Evolutionary conservation across 2,888 invertebrate genomes (phyloP).

Genomic region (Ligdia adustata): DNA sequence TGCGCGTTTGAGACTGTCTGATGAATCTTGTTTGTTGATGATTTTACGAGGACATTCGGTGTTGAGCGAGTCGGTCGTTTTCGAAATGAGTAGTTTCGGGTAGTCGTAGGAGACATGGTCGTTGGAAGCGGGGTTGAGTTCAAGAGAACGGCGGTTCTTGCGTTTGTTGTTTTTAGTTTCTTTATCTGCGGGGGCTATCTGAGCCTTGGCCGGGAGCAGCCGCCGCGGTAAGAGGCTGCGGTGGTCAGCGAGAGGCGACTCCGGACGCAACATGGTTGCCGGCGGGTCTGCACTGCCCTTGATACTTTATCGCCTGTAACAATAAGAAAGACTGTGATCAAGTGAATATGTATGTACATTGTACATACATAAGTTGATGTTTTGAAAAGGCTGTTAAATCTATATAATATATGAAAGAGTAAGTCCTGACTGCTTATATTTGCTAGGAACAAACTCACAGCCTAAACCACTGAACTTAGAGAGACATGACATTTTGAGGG

Average conservation of each 20-base stretch:
- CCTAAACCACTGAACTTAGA: too few species aligned
- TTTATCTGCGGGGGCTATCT: conserved; percentile 74
- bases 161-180: too few species aligned
- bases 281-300: conserved; percentile 66
- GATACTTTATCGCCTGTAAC: conserved; percentile 68
- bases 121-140: conserved; percentile 69
- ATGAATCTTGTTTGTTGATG: conserved; percentile 75
- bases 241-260: conserved; percentile 82
- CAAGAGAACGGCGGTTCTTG: conserved; percentile 76
- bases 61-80: conserved; percentile 78
- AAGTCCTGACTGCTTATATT: too few species aligned
- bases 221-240: conserved; percentile 78
- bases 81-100: conserved; percentile 77
- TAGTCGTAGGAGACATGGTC: conserved; percentile 73
- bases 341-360: too few species aligned
- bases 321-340: too few species aligned
- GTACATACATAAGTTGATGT: too few species aligned
- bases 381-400: too few species aligned
- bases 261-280: conserved; percentile 78
- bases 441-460: too few species aligned
- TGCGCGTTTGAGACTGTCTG: conserved; percentile 72
- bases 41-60: conserved; percentile 75
- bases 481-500: too few species aligned
- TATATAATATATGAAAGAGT: too few species aligned
- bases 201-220: conserved; percentile 74